These are phyloP conservation scores for Gymnocypris eckloni DNA, from an alignment of 2,797 vertebrate species.

Conservation along the genomic window DNA sequence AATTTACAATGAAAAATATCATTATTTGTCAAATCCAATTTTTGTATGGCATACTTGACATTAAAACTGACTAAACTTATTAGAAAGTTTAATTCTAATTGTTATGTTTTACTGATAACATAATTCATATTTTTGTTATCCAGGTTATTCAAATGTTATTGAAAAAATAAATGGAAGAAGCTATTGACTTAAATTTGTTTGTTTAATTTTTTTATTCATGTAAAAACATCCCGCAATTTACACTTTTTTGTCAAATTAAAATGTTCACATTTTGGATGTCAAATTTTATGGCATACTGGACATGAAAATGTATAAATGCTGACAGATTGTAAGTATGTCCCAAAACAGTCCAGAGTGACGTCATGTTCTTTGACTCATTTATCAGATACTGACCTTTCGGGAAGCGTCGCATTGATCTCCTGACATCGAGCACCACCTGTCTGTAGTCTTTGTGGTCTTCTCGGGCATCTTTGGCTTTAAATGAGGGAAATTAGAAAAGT, in stretches of 20 bases:
- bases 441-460: conserved; percentile 83
- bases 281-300: background rate
- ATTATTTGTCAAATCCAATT: background rate
- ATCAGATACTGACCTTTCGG: conserved; percentile 74
- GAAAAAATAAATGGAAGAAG: background rate
- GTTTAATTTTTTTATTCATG: background rate
- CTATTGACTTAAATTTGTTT: background rate
- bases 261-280: background rate
- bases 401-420: conserved; percentile 83
- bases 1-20: background rate
- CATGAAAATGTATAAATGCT: background rate
- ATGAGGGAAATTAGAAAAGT: background rate
- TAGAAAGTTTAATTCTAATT: background rate
- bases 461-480: conserved; percentile 75
- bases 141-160: background rate
- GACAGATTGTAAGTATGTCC: background rate
- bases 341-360: background rate
- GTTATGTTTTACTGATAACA: background rate
- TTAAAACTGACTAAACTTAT: background rate
- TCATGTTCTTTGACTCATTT: background rate
- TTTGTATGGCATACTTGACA: background rate
- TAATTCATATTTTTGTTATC: background rate
- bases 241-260: background rate
- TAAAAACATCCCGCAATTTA: background rate
- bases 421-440: conserved; percentile 85